Conservation (phyloP, 2,113 vertebrate genomes). For the Crotalus viridis region DNA sequence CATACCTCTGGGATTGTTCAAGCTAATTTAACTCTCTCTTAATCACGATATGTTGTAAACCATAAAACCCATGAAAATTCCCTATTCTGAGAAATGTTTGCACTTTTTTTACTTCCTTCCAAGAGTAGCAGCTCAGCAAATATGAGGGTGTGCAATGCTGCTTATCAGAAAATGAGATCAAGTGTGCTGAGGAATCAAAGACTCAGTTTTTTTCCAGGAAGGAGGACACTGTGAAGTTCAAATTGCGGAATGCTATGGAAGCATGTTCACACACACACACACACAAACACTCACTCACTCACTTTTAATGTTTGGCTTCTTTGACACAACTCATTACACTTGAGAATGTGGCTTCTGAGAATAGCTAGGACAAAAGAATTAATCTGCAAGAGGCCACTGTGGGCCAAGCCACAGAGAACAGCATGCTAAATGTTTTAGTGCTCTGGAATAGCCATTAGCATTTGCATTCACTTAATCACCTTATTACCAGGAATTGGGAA, state of each 20-base stretch:
- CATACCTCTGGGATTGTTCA: background rate
- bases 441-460: background rate
- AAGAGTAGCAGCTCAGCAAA: background rate
- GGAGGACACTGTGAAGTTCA: background rate
- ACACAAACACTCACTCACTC: background rate
- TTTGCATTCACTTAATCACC: conserved; percentile 5
- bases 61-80: conserved; percentile 20
- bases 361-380: background rate
- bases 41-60: background rate
- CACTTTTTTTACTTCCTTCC: background rate
- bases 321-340: background rate
- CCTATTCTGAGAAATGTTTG: background rate
- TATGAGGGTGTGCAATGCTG: background rate
- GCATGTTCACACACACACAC: background rate
- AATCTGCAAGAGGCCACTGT: background rate
- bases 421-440: background rate
- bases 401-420: conserved; percentile 7
- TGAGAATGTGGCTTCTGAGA: background rate
- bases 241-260: background rate
- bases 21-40: background rate
- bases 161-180: conserved; percentile 13
- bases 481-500: conserved; percentile 5
- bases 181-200: conserved; percentile 4
- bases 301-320: background rate
- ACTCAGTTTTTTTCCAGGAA: background rate